Conservation (phyloP, 2,797 vertebrate species). For the Spondyliosoma cantharus region DNA sequence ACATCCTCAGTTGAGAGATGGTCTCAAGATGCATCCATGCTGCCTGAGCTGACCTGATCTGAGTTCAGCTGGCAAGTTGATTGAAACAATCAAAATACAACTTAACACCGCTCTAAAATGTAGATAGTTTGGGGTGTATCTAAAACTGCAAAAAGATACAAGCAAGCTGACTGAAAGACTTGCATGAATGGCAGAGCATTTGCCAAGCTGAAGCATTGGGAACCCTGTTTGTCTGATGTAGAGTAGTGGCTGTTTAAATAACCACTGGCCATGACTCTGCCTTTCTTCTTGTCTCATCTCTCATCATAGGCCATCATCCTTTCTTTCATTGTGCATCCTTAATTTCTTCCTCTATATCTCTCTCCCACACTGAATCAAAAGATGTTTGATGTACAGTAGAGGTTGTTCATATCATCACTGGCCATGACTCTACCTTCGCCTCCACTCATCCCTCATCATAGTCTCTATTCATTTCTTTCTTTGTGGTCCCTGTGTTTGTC, state of each 20-base stretch:
- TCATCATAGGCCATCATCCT: constrained; percentile 49
- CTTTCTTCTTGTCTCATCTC: constrained; percentile 45
- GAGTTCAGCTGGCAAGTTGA: neutral
- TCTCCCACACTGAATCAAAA: constrained; percentile 16
- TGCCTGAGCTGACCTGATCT: neutral
- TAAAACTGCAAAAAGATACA: constrained; percentile 15
- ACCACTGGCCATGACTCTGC: constrained; percentile 52
- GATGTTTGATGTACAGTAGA: constrained; percentile 54
- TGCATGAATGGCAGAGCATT: constrained; percentile 16
- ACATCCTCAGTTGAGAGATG: neutral
- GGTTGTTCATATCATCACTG: constrained; percentile 41
- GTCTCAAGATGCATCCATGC: neutral
- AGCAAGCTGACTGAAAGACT: neutral
- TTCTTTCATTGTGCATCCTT: constrained; percentile 42
- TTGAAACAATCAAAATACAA: neutral
- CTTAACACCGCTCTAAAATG: neutral
- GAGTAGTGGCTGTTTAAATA: constrained; percentile 47
- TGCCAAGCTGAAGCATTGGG: constrained; percentile 28
- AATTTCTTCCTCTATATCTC: constrained; percentile 13
- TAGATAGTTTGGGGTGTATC: neutral
- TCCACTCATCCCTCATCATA: constrained; percentile 39
- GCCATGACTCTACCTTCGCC: constrained; percentile 26
- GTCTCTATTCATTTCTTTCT: constrained; percentile 17
- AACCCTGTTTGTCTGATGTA: constrained; percentile 36
- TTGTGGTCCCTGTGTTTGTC: constrained; percentile 21